Evolutionary conservation across 2,113 vertebrate genomes (phyloP), one percentile per base, ranked within the genome.

Genomic region (Pterocles orientalis): DNA sequence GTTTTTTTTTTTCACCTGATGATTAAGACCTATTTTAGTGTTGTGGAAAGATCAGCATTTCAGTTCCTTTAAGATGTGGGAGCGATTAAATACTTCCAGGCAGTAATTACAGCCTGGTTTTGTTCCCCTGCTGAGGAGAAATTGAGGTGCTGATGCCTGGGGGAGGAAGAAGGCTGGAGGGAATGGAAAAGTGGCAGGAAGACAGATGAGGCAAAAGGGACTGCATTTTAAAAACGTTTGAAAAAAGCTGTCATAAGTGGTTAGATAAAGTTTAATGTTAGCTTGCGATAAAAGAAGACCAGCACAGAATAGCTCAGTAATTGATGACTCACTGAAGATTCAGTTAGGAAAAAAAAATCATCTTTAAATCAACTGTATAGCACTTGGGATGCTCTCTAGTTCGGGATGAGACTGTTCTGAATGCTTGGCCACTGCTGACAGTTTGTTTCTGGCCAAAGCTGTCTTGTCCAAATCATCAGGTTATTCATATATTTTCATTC

Each of bases 261-360:
- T 91, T 95, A 91, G 72, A 92, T 23, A 69, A 94, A 91, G 43
- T 91, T 93, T 58, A 90, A 54, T 71, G 76, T 71, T 88, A 78
- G 50, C 43, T 86, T 92, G 72, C 3, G 11, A 56, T 47, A 77
- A 68, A 87, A 62, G 26, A 90, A 93, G 86, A 77, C 0, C 75
- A 92, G 39, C 54, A 62, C 2, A 8, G 68, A 83, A 77, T 61
- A 82, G 9, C 60, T 92, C 47, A 45, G 77, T 91, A 93, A 92
- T 77, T 77, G 88, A 95, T 97, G 90, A 94, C 48, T 95, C 78
- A 62, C 45, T 95, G 75, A 73, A 80, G 75, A 93, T 71, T 82
- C 69, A 88, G 24, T 71, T 85, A 79, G 48, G 12, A 15, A 47
- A 73, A 91, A 89, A 70, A 33, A 68, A 18, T 7, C 0, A 61